Evolutionary conservation across 2,113 vertebrate species (phyloP).

Genomic region (Scophthalmus maximus): DNA sequence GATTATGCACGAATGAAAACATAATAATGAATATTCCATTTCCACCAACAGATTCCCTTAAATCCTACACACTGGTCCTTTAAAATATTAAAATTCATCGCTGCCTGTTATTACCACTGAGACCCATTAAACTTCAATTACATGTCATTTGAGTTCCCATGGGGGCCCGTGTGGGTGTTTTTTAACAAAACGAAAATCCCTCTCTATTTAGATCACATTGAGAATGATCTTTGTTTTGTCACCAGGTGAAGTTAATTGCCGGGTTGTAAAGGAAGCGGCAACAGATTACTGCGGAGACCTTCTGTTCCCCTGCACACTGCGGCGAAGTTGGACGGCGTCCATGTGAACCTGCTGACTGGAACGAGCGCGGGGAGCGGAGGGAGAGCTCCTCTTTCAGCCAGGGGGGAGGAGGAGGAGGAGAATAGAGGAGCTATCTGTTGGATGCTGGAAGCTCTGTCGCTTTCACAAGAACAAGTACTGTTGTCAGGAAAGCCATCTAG

Average conservation of each 20-base stretch:
- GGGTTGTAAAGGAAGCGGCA: slow-evolving; percentile 68
- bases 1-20: neutral
- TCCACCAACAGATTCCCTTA: neutral
- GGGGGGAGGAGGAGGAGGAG: slow-evolving; percentile 26
- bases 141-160: slow-evolving; percentile 58
- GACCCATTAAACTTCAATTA: slow-evolving; percentile 75
- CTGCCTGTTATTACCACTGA: slow-evolving; percentile 57
- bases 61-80: neutral
- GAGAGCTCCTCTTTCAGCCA: slow-evolving; percentile 39
- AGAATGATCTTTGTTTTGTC: slow-evolving; percentile 71
- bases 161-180: slow-evolving; percentile 38
- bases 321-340: slow-evolving; percentile 68
- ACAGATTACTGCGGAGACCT: slow-evolving; percentile 69
- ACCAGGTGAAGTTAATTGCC: slow-evolving; percentile 70
- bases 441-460: slow-evolving; percentile 40
- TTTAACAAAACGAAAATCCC: slow-evolving; percentile 61
- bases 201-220: slow-evolving; percentile 58
- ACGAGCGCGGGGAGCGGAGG: slow-evolving; percentile 53
- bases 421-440: slow-evolving; percentile 37
- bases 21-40: neutral
- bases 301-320: slow-evolving; percentile 67
- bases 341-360: slow-evolving; percentile 73
- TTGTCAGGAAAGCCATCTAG: slow-evolving; percentile 35
- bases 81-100: slow-evolving; percentile 66
- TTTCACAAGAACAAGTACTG: slow-evolving; percentile 24